Conservation (phyloP, 2,797 vertebrate genomes). For the Alfaro cultratus region DNA sequence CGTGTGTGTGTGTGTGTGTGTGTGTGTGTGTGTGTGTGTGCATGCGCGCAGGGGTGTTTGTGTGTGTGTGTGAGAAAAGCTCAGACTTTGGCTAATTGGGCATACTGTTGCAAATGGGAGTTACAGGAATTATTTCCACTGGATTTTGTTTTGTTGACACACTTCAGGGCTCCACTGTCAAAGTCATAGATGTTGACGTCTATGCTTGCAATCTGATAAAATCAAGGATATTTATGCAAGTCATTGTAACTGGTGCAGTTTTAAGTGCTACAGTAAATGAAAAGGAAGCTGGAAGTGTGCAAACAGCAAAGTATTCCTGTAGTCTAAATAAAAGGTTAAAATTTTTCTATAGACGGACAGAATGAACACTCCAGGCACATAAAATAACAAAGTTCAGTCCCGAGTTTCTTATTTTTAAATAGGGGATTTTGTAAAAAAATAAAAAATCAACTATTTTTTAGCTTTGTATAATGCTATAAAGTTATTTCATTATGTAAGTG, state of each 20-base stretch:
- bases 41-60: slow-evolving; percentile 30
- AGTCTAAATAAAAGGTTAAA: background rate
- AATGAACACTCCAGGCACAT: background rate
- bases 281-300: too few species aligned
- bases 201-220: background rate
- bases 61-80: background rate
- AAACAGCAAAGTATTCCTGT: background rate
- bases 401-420: too few species aligned
- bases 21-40: background rate
- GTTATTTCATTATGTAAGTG: too few species aligned
- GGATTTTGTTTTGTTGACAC: background rate
- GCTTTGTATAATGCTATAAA: too few species aligned
- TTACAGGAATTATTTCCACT: background rate
- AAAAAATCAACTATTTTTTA: too few species aligned
- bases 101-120: background rate
- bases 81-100: background rate
- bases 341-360: background rate
- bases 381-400: too few species aligned
- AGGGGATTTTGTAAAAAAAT: too few species aligned
- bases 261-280: background rate
- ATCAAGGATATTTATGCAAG: background rate
- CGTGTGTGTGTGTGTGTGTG: slow-evolving; percentile 12
- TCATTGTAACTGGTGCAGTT: background rate
- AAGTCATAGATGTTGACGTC: background rate
- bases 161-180: background rate